phyloP scores from a whole-genome alignment of 2,797 vertebrate species.

The Hydrocynus forskahlii region DNA sequence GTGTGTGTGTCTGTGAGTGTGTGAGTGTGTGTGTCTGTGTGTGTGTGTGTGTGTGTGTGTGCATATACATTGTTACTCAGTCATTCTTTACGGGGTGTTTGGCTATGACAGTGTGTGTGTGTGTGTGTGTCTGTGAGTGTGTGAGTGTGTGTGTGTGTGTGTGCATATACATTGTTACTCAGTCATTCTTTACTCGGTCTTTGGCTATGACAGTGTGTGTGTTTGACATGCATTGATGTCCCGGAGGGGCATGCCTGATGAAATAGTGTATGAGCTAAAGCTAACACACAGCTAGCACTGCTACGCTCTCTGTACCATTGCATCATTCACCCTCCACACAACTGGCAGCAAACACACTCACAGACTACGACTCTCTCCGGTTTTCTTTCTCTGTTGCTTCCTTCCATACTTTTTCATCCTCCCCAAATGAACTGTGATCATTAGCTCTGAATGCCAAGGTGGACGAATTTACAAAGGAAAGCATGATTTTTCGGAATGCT shows the following conservation, averaged over 20 bases:
- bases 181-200: conserved; percentile 25
- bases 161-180: conserved; percentile 22
- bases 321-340: conserved; percentile 58
- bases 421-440: neutral
- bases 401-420: neutral
- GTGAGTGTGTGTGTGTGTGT: neutral
- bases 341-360: conserved; percentile 40
- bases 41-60: no score
- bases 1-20: no score
- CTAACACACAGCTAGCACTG: conserved; percentile 45
- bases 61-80: no score
- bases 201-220: conserved; percentile 29
- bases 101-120: no score
- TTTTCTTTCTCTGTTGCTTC: neutral
- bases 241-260: conserved; percentile 35
- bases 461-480: neutral
- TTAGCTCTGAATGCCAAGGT: conserved; percentile 8
- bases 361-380: neutral
- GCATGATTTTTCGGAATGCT: conserved; percentile 1
- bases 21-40: no score
- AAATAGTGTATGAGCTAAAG: conserved; percentile 44
- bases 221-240: conserved; percentile 29
- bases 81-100: no score
- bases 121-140: neutral
- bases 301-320: conserved; percentile 45